phyloP scores from a whole-genome alignment of 2,888 invertebrate genomes.

The Ennomos quercinarius region DNA sequence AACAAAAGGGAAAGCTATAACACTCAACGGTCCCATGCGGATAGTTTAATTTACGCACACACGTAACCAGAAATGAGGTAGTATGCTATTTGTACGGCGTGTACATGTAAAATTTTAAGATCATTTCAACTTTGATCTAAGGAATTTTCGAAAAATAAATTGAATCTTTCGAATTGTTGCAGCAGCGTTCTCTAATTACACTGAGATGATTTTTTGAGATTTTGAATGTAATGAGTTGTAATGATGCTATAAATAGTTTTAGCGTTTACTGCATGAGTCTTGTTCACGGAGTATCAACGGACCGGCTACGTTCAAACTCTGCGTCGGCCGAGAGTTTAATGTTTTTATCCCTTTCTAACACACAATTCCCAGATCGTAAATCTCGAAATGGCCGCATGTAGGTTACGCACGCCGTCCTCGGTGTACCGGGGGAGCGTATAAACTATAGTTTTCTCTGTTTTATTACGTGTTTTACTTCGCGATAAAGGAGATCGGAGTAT shows the following conservation, averaged over 20 bases:
- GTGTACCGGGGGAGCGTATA: slow-evolving; percentile 80
- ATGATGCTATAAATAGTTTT: slow-evolving; percentile 46
- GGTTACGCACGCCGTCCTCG: slow-evolving; percentile 85
- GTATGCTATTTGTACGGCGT: slow-evolving; percentile 69
- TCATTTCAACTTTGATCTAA: slow-evolving; percentile 35
- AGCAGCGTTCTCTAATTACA: too few species aligned
- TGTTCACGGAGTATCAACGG: slow-evolving; percentile 73
- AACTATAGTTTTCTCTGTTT: slow-evolving; percentile 85
- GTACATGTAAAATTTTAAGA: slow-evolving; percentile 60
- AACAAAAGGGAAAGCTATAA: slow-evolving; percentile 86
- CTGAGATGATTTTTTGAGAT: neutral
- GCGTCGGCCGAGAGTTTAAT: slow-evolving; percentile 79
- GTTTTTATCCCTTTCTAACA: slow-evolving; percentile 83
- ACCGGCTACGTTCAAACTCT: slow-evolving; percentile 70
- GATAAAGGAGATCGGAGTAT: slow-evolving; percentile 83
- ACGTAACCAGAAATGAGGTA: slow-evolving; percentile 76
- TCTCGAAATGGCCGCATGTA: slow-evolving; percentile 87
- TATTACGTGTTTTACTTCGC: slow-evolving; percentile 79
- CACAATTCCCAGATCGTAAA: slow-evolving; percentile 87
- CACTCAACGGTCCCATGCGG: slow-evolving; percentile 83
- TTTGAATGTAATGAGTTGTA: slow-evolving; percentile 1
- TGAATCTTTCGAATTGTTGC: too few species aligned
- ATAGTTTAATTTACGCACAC: slow-evolving; percentile 85
- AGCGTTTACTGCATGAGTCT: slow-evolving; percentile 66
- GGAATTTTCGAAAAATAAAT: slow-evolving; percentile 4